Conservation (phyloP, 2,888 invertebrate species). For the Malthinus flaveolus region DNA sequence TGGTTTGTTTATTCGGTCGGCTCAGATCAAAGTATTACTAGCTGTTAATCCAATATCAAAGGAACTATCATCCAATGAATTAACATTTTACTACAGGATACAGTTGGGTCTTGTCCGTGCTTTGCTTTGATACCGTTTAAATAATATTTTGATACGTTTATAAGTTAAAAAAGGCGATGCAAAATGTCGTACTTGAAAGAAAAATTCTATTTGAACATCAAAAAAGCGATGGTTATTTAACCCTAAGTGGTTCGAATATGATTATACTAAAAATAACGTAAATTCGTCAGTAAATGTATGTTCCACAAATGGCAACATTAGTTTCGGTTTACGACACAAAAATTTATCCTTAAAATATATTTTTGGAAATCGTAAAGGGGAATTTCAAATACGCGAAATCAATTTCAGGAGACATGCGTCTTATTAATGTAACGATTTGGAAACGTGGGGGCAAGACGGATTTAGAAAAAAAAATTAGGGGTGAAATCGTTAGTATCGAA, state of each 20-base stretch:
- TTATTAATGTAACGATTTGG: slow-evolving; percentile 29
- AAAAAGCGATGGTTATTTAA: slow-evolving; percentile 8
- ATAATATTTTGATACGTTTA: slow-evolving; percentile 53
- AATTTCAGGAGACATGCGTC: slow-evolving; percentile 31
- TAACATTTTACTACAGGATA: slow-evolving; percentile 54
- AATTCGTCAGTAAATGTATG: slow-evolving; percentile 1
- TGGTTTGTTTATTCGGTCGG: slow-evolving; percentile 51
- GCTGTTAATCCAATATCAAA: slow-evolving; percentile 55
- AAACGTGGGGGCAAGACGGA: slow-evolving; percentile 20
- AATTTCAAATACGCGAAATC: slow-evolving; percentile 36
- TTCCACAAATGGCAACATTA: slow-evolving; percentile 19
- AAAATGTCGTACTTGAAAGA: slow-evolving; percentile 21
- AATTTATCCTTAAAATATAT: slow-evolving; percentile 26
- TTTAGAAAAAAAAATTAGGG: slow-evolving; percentile 24
- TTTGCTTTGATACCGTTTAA: slow-evolving; percentile 47
- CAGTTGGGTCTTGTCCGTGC: slow-evolving; percentile 51
- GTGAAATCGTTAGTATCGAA: slow-evolving; percentile 18
- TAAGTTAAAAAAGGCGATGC: slow-evolving; percentile 1
- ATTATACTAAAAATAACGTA: slow-evolving; percentile 8
- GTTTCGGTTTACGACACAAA: slow-evolving; percentile 15
- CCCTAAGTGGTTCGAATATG: not conserved
- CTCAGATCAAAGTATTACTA: slow-evolving; percentile 50
- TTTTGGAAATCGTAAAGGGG: slow-evolving; percentile 36
- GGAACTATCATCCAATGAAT: slow-evolving; percentile 55
- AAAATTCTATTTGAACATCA: slow-evolving; percentile 9